A percentile compares a stretch with the other conserved stretches of the same genome.
phyloP scores from a whole-genome alignment of 2,888 invertebrate genomes.

The Lypha dubia region DNA sequence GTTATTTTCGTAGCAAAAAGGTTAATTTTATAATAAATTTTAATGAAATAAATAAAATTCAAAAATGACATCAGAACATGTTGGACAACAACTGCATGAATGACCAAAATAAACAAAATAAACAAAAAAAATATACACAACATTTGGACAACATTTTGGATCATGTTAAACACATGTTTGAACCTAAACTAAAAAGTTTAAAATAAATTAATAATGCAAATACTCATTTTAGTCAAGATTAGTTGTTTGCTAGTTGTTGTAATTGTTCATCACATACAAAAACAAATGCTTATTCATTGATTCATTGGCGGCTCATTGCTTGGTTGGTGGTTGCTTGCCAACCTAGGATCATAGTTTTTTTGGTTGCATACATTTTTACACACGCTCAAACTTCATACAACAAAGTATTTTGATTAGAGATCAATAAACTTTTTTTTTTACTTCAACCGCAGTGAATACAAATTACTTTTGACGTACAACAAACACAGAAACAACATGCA shows the following conservation, averaged over 20 bases:
- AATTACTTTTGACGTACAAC: constrained; percentile 69
- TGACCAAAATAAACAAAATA: too few species aligned
- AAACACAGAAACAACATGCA: constrained; percentile 43
- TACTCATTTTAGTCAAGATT: neutral
- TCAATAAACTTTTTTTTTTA: constrained; percentile 72
- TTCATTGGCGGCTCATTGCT: constrained; percentile 25
- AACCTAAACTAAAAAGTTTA: constrained; percentile 64
- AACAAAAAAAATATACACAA: too few species aligned
- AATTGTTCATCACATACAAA: constrained; percentile 12
- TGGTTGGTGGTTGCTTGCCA: constrained; percentile 14
- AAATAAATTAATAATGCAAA: constrained; percentile 67
- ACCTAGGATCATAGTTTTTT: constrained; percentile 13
- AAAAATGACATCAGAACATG: constrained; percentile 12
- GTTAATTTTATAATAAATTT: constrained; percentile 61
- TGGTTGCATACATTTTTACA: constrained; percentile 14
- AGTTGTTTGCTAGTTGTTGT: neutral
- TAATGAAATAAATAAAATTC: constrained; percentile 47
- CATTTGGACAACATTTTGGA: constrained; percentile 59
- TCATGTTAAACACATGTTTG: constrained; percentile 69
- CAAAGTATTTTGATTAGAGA: constrained; percentile 67
- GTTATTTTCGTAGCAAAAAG: constrained; percentile 44
- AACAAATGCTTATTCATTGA: constrained; percentile 30
- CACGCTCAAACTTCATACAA: constrained; percentile 20
- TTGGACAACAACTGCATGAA: constrained; percentile 16
- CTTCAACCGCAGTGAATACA: constrained; percentile 68